Conservation (phyloP, 2,888 invertebrate genomes). For the Agrilus cyanescens region DNA sequence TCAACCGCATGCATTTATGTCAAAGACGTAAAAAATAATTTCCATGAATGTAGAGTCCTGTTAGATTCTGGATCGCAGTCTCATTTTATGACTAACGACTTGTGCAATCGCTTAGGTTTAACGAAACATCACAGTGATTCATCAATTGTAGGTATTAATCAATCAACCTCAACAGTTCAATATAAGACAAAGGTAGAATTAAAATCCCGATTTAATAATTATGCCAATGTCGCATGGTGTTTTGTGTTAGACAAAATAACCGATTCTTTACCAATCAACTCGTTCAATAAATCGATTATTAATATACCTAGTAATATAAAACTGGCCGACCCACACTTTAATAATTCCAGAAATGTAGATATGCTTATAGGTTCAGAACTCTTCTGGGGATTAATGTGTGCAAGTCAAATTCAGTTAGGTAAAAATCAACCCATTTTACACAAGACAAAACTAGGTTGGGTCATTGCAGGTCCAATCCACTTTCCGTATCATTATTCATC, state of each 20-base stretch:
- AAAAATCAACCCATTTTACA: slow-evolving; percentile 3
- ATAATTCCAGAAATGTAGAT: slow-evolving; percentile 1
- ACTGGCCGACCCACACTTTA: slow-evolving; percentile 8
- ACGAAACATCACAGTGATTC: slow-evolving; percentile 2
- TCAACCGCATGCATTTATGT: slow-evolving; percentile 8
- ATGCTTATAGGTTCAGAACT: slow-evolving; percentile 6
- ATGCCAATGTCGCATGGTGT: slow-evolving; percentile 3
- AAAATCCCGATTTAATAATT: slow-evolving; percentile 7
- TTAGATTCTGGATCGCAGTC: slow-evolving; percentile 11
- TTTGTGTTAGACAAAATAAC: slow-evolving; percentile 9
- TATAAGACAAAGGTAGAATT: slow-evolving; percentile 2
- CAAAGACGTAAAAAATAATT: background rate
- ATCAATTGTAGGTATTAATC: slow-evolving; percentile 8
- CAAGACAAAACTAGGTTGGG: slow-evolving; percentile 9
- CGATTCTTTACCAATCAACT: slow-evolving; percentile 2
- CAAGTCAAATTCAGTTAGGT: slow-evolving; percentile 6
- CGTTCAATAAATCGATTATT: too few relatives aligned
- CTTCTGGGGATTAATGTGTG: slow-evolving; percentile 4
- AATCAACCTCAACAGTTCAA: slow-evolving; percentile 3
- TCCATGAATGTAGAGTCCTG: slow-evolving; percentile 5
- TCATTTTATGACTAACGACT: slow-evolving; percentile 9
- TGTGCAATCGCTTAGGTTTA: slow-evolving; percentile 5
- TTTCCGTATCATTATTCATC: too few relatives aligned
- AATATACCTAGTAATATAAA: slow-evolving; percentile 5
- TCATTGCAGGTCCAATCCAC: slow-evolving; percentile 2